Evolutionary conservation across 2,797 vertebrate genomes (phyloP), one percentile per base, ranked within the genome.

Genomic region (Oreochromis mossambicus): DNA sequence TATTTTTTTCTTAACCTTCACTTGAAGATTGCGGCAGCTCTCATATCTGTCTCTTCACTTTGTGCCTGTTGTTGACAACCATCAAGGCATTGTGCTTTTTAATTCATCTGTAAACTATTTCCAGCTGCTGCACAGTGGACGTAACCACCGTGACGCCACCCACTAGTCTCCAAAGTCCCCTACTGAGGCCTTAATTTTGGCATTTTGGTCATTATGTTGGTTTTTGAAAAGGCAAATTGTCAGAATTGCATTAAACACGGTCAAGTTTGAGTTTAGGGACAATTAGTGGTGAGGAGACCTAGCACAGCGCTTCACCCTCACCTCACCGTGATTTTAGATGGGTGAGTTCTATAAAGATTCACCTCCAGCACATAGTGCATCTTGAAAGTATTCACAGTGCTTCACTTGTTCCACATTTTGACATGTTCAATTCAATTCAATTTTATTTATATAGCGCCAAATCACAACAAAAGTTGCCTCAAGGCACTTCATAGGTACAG

Each of bases 71-170:
- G 6, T 46, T 8, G 34, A 41, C 46, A 32, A 36, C 7, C 14
- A n/a, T 5, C 29, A 1, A 29, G 17, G 46, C 13, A 2, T n/a
- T 56, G 51, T 46, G 24, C 36, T 1, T 80, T n/a, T 70, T 50
- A 10, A 56, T 77, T 79, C 38, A 34, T 78, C 21, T 8, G 32
- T 17, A 15, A 76, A 46, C n/a, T 51, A 13, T 34, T 61, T 43
- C 29, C 2, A 26, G 38, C 34, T 7, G 29, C 32, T 66, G 19
- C n/a, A n/a, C 26, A 13, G 11, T 34, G 46, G 70, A 50, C 26
- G 2, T n/a, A 8, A 3, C 46, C 70, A 34, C 70, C 6, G 5
- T 48, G 24, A 0, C 10, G 6, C 8, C 6, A 12, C 43, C 43
- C 68, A 8, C 21, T 32, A 5, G 43, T 48, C 21, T 52, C 4